Base-by-base conservation (phyloP, 2,113 vertebrate genomes). In the Aplodontia rufa region DNA sequence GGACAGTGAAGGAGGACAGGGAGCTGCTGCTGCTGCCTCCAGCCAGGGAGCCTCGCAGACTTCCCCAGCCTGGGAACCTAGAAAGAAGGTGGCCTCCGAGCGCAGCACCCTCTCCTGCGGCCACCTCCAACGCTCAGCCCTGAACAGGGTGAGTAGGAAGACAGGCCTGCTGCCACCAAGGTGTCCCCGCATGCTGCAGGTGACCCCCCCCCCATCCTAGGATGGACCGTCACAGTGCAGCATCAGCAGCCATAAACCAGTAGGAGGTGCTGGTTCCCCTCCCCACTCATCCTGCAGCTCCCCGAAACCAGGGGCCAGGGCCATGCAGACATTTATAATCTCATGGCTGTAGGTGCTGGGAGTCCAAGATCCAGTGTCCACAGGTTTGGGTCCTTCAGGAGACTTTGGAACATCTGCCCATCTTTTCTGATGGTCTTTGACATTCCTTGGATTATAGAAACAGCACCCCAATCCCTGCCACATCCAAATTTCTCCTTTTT, bases 21-120 rank as follows among this genome's bases (percentile, higher is more conserved):
- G 58, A 60, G 58, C 58, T 1, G 24, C 68, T 16, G 5, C n/a
- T 12, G 8, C 37, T 20, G n/a, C 8, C 99, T 99, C 99, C 99
- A 69, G 98, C 93, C 99, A 96, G 99, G 99, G 51, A 98, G 99
- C 86, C 98, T 99, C 86, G 99, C 98, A 0, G 99, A 99, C 96
- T 96, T 99, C 55, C 97, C 93, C 93, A 99, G 69, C 78, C 37
- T 99, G 80, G 99, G 96, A 99, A 99, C 96, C 98, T 99, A 92
- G 99, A 99, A 97, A 99, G 17, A 95, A 99, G 87, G 98, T 98
- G 71, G 97, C 97, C 96, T 99, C 98, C 97, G 90, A 98, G 45
- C 99, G 98, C 3, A 94, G 99, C 51, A 98, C 99, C 97, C 3
- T 99, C 76, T 98, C 98, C 32, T 99, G 11, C 40, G 35, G 7